Evolutionary conservation across 1,140 invertebrate species (phyloP), one percentile per base, ranked within the genome.

Genomic region (Drosophila tani): DNA sequence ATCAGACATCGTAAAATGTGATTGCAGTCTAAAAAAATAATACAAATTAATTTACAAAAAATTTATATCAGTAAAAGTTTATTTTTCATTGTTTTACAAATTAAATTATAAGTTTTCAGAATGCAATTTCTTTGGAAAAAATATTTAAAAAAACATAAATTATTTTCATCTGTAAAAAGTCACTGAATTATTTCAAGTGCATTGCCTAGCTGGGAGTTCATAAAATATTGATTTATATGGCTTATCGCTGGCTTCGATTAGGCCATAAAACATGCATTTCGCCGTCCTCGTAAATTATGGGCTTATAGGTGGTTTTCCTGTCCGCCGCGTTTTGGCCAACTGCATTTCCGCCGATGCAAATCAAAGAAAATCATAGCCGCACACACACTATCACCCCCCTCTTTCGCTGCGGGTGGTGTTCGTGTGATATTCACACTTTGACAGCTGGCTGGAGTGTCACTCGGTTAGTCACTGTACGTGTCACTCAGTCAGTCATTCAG

Each of bases 381-480:
- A 40, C 51, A 35, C 8, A 19, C 38, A 40, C 21, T 14, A 53
- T 27, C 4, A 27, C 15, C n/a, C 21, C 21, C 11, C 14, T 9
- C 12, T 12, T 29, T 29, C 32, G 0, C 32, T 9, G 41, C 58
- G 21, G 49, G 50, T 53, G 49, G 50, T 53, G 45, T 46, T 32
- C 21, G 47, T 71, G 65, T 65, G 80, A 73, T 75, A 84, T 84
- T 87, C 81, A 81, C 77, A 88, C 81, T 79, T 84, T 87, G 84
- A 88, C 84, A 87, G 84, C 84, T 88, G 84, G 69, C 82, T 45
- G 58, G 67, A 56, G 46, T 79, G 76, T 79, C 75, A 79, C 29
- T 63, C 66, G 75, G 74, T 78, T 78, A 69, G 65, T 76, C 73
- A 75, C 70, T 75, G 50, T 58, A 64, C 21, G 65, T 27, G 60